A percentile compares a stretch with the other conserved stretches of the same genome.
These are phyloP conservation scores for Hormiphora californensis DNA, from an alignment of 37 sponge, comb jelly and placozoan genomes.

Conservation along the genomic window DNA sequence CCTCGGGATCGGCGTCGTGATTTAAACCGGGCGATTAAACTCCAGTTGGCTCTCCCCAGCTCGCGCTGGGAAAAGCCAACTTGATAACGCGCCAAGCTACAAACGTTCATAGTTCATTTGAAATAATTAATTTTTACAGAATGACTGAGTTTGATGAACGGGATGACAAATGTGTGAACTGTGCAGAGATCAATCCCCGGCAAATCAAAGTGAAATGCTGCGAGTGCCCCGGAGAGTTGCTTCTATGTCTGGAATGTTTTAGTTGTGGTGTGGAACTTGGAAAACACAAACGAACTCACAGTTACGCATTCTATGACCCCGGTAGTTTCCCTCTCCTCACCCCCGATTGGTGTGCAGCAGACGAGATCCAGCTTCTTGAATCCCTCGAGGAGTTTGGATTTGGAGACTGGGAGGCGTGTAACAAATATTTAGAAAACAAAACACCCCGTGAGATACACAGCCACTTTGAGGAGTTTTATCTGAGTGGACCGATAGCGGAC, in stretches of 20 bases:
- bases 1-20: too few relatives aligned
- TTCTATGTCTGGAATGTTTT: slow-evolving; percentile 41
- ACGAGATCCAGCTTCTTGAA: slow-evolving; percentile 37
- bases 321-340: slow-evolving; percentile 26
- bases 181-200: slow-evolving; percentile 20
- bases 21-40: too few relatives aligned
- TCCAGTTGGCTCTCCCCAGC: too few relatives aligned
- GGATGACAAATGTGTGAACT: slow-evolving; percentile 55
- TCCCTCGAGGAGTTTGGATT: slow-evolving; percentile 24
- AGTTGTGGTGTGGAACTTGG: slow-evolving; percentile 43
- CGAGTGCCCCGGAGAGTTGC: background rate
- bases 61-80: too few relatives aligned
- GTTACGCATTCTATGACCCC: slow-evolving; percentile 32
- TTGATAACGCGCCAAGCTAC: too few relatives aligned
- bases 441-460: slow-evolving; percentile 8
- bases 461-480: slow-evolving; percentile 51
- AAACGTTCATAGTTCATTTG: too few relatives aligned
- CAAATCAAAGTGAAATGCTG: slow-evolving; percentile 32
- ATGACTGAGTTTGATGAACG: slow-evolving; percentile 44
- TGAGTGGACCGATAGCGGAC: background rate
- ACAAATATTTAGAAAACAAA: background rate
- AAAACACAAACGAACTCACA: background rate
- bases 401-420: slow-evolving; percentile 45
- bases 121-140: too few relatives aligned
- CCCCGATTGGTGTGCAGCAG: slow-evolving; percentile 49